Evolutionary conservation across 2,888 invertebrate species (phyloP).

Genomic region (Plagodis dolabraria): DNA sequence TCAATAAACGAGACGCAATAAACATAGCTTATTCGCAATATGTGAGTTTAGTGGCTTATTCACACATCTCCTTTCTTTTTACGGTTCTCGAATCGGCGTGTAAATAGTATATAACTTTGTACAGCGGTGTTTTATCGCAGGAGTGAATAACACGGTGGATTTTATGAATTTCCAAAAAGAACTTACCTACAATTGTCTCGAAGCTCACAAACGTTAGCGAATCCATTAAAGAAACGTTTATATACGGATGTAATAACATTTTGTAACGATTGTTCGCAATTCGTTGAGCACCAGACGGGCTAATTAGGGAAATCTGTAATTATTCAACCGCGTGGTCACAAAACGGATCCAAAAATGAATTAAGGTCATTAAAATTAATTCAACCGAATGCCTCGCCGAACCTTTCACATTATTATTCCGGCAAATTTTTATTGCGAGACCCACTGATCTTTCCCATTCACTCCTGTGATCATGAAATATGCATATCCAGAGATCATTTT

Average conservation of each 20-base stretch:
- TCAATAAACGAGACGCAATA: slow-evolving; percentile 27
- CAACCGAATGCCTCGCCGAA: slow-evolving; percentile 22
- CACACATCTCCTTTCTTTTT: slow-evolving; percentile 34
- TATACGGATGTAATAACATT: slow-evolving; percentile 5
- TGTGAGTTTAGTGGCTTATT: slow-evolving; percentile 30
- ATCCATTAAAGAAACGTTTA: not conserved
- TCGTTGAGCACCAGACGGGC: slow-evolving; percentile 15
- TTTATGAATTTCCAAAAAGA: slow-evolving; percentile 16
- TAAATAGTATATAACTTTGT: slow-evolving; percentile 27
- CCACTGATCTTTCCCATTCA: slow-evolving; percentile 23
- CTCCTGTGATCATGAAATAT: slow-evolving; percentile 30
- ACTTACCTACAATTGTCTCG: not conserved
- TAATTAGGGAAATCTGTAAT: slow-evolving; percentile 28
- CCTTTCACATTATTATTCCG: slow-evolving; percentile 17
- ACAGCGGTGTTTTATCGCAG: slow-evolving; percentile 21
- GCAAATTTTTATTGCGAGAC: slow-evolving; percentile 18
- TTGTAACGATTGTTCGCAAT: slow-evolving; percentile 17
- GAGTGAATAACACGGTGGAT: slow-evolving; percentile 20
- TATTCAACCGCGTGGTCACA: slow-evolving; percentile 25
- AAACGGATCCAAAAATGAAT: slow-evolving; percentile 28
- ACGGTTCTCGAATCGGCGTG: slow-evolving; percentile 22
- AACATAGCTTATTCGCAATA: slow-evolving; percentile 33
- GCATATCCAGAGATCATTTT: slow-evolving; percentile 33
- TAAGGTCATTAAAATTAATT: slow-evolving; percentile 30
- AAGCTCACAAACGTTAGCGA: not conserved